These are phyloP conservation scores for Trogon melanurus DNA, from an alignment of 2,113 vertebrate genomes.

Conservation along the genomic window DNA sequence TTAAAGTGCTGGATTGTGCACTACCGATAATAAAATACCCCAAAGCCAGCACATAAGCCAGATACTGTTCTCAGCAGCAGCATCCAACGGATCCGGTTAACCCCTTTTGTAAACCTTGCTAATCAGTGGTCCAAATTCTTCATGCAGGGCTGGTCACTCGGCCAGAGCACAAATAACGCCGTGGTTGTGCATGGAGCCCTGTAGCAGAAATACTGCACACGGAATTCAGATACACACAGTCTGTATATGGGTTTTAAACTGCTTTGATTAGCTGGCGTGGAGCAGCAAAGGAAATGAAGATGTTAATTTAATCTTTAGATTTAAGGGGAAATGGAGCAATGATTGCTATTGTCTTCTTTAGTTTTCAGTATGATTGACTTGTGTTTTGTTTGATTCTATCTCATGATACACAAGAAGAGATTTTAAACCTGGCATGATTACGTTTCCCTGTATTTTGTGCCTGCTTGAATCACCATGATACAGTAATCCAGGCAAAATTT, in stretches of 20 bases:
- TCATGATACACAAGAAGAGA: not conserved
- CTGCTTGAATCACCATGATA: not conserved
- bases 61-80: not conserved
- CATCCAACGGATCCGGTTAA: not conserved
- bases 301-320: not conserved
- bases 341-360: not conserved
- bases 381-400: not conserved
- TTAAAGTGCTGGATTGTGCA: slow-evolving; percentile 19
- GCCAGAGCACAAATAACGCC: not conserved
- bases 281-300: not conserved
- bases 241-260: not conserved
- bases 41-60: not conserved
- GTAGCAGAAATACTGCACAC: not conserved
- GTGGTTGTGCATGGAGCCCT: not conserved
- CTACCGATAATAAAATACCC: not conserved
- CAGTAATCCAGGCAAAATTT: not conserved
- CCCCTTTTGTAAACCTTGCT: not conserved
- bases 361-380: not conserved
- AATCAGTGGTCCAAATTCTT: not conserved
- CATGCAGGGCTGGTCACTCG: not conserved
- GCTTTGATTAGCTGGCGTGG: not conserved
- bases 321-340: not conserved
- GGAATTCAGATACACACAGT: not conserved
- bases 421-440: not conserved
- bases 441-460: not conserved